Base-by-base conservation (phyloP, 64 coral and sea anemone species). In the Montipora foliosa region DNA sequence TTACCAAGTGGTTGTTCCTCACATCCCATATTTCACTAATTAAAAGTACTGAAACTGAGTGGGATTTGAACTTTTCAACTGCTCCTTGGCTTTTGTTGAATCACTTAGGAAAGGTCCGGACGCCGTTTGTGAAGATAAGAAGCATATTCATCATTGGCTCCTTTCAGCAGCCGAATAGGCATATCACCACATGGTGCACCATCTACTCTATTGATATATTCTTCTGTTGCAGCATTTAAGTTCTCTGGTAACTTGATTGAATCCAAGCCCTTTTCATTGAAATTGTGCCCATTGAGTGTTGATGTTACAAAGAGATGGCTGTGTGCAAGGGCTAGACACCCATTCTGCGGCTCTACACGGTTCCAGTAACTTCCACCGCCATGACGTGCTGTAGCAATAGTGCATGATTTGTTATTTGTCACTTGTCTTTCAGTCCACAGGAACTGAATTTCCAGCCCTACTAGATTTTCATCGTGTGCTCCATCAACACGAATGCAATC, bases 181-280 rank as follows among this genome's bases (percentile, higher is more conserved):
- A 1, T 95, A 15, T 86, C 88, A 53, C 81, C 75, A 95, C 93
- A 95, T 21, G 93, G 67, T 76, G 90, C 80, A 76, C 90, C 90
- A 84, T 73, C 8, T 21, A 83, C 90, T 44, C 52, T 5, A 10
- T 55, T 55, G 0, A 55, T 55, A 10, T 55, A 55, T 55, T 7
- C 52, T 7, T 55, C 52, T 55, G 52, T 10, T 55, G 52, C 52
- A 10, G 52, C 52, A 55, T 55, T 10, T 55, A 55, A 55, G 52
- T 55, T 55, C 52, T 10, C 52, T 55, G 6, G 52, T 55, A 68
- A 11, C 17, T 73, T 9, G 11, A 88, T 46, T 6, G 51, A 8
- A 88, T 94, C 51, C 6, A 86, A 16, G 12, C 73, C 82, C 3
- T 94, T 88, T 55, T 49, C 55, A 61, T 81, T 81, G 73, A 79